Evolutionary conservation across 2,113 vertebrate species (phyloP).

Genomic region (Anhinga anhinga): DNA sequence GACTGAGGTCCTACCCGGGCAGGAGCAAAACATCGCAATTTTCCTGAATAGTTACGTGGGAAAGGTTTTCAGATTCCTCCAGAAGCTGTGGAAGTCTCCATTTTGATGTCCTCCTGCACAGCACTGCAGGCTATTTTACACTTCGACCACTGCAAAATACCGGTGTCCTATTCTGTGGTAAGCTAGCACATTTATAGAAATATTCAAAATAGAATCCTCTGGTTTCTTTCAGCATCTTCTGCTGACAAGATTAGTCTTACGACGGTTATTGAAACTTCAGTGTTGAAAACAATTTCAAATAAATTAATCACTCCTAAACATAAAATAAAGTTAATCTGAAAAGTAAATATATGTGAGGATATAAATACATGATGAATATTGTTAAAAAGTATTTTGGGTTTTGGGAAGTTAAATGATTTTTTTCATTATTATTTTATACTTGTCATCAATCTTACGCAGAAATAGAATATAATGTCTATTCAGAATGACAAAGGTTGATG

Average conservation of each 20-base stretch:
- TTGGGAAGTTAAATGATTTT: not conserved
- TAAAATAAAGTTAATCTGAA: not conserved
- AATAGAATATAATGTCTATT: not conserved
- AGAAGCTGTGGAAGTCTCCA: not conserved
- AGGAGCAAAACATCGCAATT: not conserved
- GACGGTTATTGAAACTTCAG: not conserved
- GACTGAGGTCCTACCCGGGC: not conserved
- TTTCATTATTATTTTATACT: not conserved
- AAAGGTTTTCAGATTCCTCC: not conserved
- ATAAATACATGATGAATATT: not conserved
- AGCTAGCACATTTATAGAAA: not conserved
- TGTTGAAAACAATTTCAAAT: not conserved
- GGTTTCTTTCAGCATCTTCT: not conserved
- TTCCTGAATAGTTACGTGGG: not conserved
- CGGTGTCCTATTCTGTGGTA: accelerated
- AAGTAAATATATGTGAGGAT: not conserved
- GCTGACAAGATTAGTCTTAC: not conserved
- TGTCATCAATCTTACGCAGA: not conserved
- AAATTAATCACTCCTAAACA: not conserved
- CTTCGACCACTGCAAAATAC: not conserved
- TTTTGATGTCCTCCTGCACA: not conserved
- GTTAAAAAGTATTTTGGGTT: not conserved
- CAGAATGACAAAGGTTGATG: not conserved
- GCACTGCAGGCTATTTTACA: not conserved
- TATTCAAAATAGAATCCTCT: not conserved